Base-by-base conservation (phyloP, 1,140 invertebrate genomes). In the Sarcophaga bullata region DNA sequence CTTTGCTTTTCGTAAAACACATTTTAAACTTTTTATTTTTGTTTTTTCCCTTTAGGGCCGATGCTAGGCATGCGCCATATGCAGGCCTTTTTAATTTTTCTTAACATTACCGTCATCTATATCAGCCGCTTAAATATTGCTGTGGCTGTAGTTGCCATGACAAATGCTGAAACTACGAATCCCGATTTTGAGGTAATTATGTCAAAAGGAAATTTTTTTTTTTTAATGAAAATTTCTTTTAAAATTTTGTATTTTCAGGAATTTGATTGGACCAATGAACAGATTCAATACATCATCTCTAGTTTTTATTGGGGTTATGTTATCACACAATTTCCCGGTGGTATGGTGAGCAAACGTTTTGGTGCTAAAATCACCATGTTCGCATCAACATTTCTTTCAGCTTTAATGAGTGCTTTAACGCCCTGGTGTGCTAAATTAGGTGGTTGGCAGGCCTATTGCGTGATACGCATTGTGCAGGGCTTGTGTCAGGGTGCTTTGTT, bases 401-500 rank as follows among this genome's bases (percentile, higher is more conserved):
- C 85, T 2, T 76, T 88, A 0, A 85, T 90, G 25, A 91, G 91
- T 82, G 84, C 92, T 80, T 85, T 91, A 15, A 92, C 87, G 58
- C 92, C 92, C 6, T 86, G 83, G 78, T 84, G 80, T 83, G 83
- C 85, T 7, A 82, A 86, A 9, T 87, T 85, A 84, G 86, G 89
- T 19, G 93, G 92, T 5, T 94, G 93, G 93, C 87, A 93, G 87
- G 91, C 92, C 25, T 91, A 95, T 25, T 88, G 87, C 85, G 89
- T 90, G 86, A 91, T 93, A 15, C 92, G 97, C 62, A 92, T 97
- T 0, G 82, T 95, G 0, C 94, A 95, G 88, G 97, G 97, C 0
- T 88, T 98, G 0, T 92, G 91, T 68, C 94, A 97, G 91, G 97
- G 96, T 19, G 92, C 95, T 8, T 92, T 96, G 47, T 95, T 95